phyloP scores from a whole-genome alignment of 2,888 invertebrate genomes.

The Cyclophora punctaria region DNA sequence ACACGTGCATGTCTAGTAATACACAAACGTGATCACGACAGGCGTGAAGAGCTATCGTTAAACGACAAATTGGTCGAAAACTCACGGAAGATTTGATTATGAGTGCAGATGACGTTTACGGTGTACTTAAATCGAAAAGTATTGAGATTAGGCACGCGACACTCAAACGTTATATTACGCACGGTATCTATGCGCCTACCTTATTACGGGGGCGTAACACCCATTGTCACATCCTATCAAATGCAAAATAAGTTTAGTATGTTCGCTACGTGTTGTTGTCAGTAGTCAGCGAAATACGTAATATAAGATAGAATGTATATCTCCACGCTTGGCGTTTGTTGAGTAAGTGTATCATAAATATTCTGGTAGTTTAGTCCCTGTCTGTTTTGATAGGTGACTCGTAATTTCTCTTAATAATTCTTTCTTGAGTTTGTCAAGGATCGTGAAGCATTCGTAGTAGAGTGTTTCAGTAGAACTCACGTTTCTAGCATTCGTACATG shows the following conservation, averaged over 20 bases:
- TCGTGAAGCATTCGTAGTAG: too few relatives aligned
- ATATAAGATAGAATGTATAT: neutral
- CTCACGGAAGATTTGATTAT: conserved; percentile 28
- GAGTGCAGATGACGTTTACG: conserved; percentile 34
- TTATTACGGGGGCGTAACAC: neutral
- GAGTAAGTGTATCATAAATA: neutral
- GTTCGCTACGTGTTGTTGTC: neutral
- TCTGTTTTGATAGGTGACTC: too few relatives aligned
- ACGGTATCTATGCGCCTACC: neutral
- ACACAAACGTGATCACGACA: conserved; percentile 11
- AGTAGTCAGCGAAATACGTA: neutral
- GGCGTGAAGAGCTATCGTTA: conserved; percentile 27
- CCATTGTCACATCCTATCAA: neutral
- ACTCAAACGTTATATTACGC: conserved; percentile 18
- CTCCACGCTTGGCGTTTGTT: neutral
- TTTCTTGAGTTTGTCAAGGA: too few relatives aligned
- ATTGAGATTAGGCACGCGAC: conserved; percentile 38
- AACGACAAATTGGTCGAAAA: conserved; percentile 18
- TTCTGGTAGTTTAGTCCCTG: neutral
- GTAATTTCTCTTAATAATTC: too few relatives aligned
- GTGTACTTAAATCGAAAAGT: conserved; percentile 4
- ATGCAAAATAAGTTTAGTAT: neutral
- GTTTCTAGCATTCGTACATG: too few relatives aligned
- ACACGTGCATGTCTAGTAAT: conserved; percentile 6
- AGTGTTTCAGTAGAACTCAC: too few relatives aligned